These are phyloP conservation scores for Achlya flavicornis DNA, from an alignment of 2,888 invertebrate genomes.

Conservation along the genomic window DNA sequence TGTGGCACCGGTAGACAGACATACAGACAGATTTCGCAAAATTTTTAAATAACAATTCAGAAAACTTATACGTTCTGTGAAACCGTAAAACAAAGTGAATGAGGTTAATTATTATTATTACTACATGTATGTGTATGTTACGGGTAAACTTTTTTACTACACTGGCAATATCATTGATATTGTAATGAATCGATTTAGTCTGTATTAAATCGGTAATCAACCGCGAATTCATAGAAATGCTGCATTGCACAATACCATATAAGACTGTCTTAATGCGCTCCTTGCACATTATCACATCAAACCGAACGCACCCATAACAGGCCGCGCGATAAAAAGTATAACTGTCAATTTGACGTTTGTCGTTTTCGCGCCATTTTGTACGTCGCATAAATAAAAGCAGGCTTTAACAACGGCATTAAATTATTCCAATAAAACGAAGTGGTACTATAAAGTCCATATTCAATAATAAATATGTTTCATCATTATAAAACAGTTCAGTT, in stretches of 20 bases:
- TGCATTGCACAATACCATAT: slow-evolving; percentile 9
- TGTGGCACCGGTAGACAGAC: no score
- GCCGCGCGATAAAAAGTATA: slow-evolving; percentile 12
- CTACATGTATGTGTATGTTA: background rate
- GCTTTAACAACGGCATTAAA: slow-evolving; percentile 10
- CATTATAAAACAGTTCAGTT: background rate
- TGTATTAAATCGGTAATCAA: slow-evolving; percentile 12
- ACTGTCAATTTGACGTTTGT: slow-evolving; percentile 17
- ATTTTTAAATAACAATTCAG: no score
- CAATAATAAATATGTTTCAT: background rate
- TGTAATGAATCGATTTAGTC: slow-evolving; percentile 4
- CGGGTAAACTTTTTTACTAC: background rate
- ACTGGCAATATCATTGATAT: background rate
- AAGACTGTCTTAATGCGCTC: slow-evolving; percentile 10
- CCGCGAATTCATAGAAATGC: slow-evolving; percentile 2
- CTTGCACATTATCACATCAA: slow-evolving; percentile 10
- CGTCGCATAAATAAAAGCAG: slow-evolving; percentile 7
- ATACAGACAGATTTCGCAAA: no score
- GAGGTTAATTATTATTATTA: background rate
- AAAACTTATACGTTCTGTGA: background rate
- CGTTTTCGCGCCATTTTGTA: slow-evolving; percentile 17
- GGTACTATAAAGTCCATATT: background rate
- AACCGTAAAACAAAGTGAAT: background rate
- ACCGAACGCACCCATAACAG: slow-evolving; percentile 6
- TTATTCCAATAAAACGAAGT: background rate